A percentile compares a stretch with the other conserved stretches of the same genome.
Evolutionary conservation across 2,888 invertebrate species (phyloP).

Genomic region (Amaurobius ferox): DNA sequence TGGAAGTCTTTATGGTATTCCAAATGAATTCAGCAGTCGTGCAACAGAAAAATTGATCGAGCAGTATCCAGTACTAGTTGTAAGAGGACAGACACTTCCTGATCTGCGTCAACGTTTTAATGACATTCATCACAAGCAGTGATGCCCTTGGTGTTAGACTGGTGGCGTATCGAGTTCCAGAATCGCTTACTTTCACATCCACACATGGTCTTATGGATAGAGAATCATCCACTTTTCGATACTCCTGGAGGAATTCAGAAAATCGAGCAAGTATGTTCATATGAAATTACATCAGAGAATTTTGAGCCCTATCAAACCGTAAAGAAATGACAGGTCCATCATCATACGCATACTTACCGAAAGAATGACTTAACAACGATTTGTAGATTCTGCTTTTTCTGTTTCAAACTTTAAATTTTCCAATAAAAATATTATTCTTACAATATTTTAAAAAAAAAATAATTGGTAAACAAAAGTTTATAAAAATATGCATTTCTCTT

Average conservation of each 20-base stretch:
- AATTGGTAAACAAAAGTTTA: too few species aligned
- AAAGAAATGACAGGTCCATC: conserved; percentile 29
- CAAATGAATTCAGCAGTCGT: conserved; percentile 19
- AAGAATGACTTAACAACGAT: conserved; percentile 14
- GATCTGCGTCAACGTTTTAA: conserved; percentile 30
- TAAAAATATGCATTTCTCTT: too few species aligned
- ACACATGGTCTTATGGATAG: conserved; percentile 63
- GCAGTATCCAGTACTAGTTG: conserved; percentile 26
- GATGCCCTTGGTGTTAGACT: conserved; percentile 26
- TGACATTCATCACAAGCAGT: conserved; percentile 15
- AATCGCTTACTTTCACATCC: conserved; percentile 51
- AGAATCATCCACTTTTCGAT: conserved; percentile 31
- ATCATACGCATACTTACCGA: conserved; percentile 13
- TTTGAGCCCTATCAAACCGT: conserved; percentile 15
- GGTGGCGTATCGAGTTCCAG: conserved; percentile 65
- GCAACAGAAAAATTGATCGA: conserved; percentile 38
- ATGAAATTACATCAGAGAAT: conserved; percentile 28
- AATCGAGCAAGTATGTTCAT: conserved; percentile 12
- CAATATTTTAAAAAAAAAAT: too few species aligned
- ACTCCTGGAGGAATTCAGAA: conserved; percentile 27
- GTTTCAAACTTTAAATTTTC: too few species aligned
- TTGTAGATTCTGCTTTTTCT: too few species aligned
- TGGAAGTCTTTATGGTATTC: conserved; percentile 41
- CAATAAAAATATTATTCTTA: too few species aligned
- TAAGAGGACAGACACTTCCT: conserved; percentile 19